Evolutionary conservation across 2,797 vertebrate species (phyloP), one percentile per base, ranked within the genome.

Genomic region (Distichodus sexfasciatus): DNA sequence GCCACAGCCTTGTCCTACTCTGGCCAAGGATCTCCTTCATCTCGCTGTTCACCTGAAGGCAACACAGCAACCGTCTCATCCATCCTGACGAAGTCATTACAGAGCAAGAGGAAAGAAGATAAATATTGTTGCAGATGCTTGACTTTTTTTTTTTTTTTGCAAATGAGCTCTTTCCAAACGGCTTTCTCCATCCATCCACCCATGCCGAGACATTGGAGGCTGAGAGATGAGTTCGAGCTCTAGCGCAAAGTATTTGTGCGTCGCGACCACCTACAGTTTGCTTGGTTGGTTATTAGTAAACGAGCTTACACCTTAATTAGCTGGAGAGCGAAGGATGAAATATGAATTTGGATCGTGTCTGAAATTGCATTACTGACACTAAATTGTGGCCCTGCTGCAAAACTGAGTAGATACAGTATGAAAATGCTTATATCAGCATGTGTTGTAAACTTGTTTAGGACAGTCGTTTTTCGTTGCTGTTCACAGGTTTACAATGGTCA

Each of bases 41-140:
- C 38, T 84, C 81, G 69, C 87, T 90, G 91, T 89, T 83, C 91
- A 93, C 94, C 95, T 94, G 93, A 88, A 92, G 93, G 94, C 94
- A 90, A 90, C 88, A 89, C 80, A 84, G 83, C 86, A 88, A 91
- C 80, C 85, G 90, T 91, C 90, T 91, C 91, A 93, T 93, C 89
- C 91, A 96, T 95, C 93, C 92, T 91, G 90, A 88, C 90, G 90
- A 94, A 92, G 90, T 88, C 93, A 91, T 92, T 93, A 95, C 92
- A 91, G 91, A 89, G 66, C 90, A 87, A 91, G 91, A 89, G 92
- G 90, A 88, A 96, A 94, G 93, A 94, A 94, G 92, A 94, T 94
- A 93, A 94, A 94, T 93, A 93, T 91, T 93, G 93, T 92, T 90
- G 87, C 87, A 91, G 87, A 91, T 90, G 86, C 84, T 85, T 88